Evolutionary conservation across 2,797 vertebrate species (phyloP).

Genomic region (Cossypha niveicapilla): DNA sequence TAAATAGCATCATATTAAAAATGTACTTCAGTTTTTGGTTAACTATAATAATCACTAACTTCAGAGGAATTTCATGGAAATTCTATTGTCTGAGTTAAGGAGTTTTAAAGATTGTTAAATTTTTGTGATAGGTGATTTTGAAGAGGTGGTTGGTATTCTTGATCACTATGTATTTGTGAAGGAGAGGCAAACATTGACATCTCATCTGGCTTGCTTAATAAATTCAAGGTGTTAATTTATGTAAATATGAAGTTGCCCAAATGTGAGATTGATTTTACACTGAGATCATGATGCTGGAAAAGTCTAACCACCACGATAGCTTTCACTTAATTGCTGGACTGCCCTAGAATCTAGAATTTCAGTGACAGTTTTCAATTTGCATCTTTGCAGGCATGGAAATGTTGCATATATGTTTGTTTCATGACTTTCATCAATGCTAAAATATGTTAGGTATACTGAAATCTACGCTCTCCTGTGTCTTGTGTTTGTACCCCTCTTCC

Average conservation of each 20-base stretch:
- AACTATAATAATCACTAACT: not conserved
- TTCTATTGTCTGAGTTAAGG: not conserved
- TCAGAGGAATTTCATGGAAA: not conserved
- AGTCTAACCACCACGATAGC: not conserved
- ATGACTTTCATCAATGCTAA: not conserved
- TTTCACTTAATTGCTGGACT: not conserved
- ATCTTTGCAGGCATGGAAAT: not conserved
- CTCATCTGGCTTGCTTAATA: not conserved
- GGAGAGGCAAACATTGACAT: not conserved
- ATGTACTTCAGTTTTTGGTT: not conserved
- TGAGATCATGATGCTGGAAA: not conserved
- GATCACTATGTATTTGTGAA: not conserved
- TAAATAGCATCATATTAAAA: not conserved
- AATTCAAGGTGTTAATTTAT: not conserved
- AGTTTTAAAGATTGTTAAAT: not conserved
- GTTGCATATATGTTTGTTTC: not conserved
- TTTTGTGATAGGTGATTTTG: not conserved
- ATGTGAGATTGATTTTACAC: not conserved
- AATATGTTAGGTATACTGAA: not conserved
- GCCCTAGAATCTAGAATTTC: not conserved
- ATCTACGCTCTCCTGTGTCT: fast-evolving
- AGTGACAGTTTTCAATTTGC: not conserved
- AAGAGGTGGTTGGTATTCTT: not conserved
- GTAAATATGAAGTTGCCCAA: not conserved
- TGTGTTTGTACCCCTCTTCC: fast-evolving